These are phyloP conservation scores for Mungos mungo DNA, from an alignment of 2,113 vertebrate species.

Conservation along the genomic window DNA sequence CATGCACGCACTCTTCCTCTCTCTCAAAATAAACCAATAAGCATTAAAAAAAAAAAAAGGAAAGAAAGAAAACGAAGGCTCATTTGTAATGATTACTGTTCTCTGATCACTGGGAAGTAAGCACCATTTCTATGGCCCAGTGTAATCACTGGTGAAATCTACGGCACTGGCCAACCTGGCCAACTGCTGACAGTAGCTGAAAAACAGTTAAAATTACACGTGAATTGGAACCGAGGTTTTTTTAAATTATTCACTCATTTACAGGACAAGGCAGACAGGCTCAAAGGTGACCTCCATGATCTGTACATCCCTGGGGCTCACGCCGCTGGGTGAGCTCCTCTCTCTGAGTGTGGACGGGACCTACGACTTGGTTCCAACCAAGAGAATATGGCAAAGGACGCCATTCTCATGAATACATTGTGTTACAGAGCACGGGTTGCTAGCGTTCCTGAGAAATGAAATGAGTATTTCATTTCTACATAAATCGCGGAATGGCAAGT, in stretches of 20 bases:
- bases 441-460: not conserved
- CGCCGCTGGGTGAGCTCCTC: not conserved
- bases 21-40: no score
- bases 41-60: no score
- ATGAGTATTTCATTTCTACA: constrained; percentile 17
- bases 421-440: not conserved
- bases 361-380: not conserved
- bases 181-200: not conserved
- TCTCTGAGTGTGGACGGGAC: not conserved
- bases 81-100: not conserved
- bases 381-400: not conserved
- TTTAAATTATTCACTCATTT: not conserved
- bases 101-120: not conserved
- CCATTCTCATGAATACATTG: not conserved
- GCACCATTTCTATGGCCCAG: not conserved
- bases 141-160: not conserved
- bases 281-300: not conserved
- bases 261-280: not conserved
- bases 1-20: no score
- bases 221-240: not conserved
- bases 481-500: constrained; percentile 64
- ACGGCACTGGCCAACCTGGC: not conserved
- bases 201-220: constrained; percentile 2
- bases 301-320: not conserved
- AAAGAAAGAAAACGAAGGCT: not conserved